A percentile compares a stretch with the other conserved stretches of the same genome.
Evolutionary conservation across 2,888 invertebrate genomes (phyloP).

Genomic region (Cenopis cana): DNA sequence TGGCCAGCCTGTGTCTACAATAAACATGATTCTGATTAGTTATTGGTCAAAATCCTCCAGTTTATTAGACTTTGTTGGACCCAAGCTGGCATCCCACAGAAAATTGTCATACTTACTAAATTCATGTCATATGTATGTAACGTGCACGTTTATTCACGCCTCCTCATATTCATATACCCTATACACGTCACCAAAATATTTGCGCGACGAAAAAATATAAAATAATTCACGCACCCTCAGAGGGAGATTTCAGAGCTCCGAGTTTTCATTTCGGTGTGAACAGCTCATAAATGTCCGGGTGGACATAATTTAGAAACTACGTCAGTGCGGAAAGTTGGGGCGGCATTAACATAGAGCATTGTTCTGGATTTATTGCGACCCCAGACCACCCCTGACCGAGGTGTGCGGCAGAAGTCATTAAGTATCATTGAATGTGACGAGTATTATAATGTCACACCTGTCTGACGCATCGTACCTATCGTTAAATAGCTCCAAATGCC

Average conservation of each 20-base stretch:
- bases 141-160: too few relatives aligned
- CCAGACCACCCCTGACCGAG: conserved; percentile 53
- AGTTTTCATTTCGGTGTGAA: conserved; percentile 25
- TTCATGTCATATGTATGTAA: too few relatives aligned
- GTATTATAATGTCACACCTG: conserved; percentile 6
- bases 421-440: conserved; percentile 1
- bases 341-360: conserved; percentile 56
- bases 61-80: too few relatives aligned
- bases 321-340: conserved; percentile 46
- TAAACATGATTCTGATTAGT: too few relatives aligned
- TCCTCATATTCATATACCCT: background rate
- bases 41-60: too few relatives aligned
- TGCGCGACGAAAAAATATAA: background rate
- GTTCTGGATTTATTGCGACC: conserved; percentile 55
- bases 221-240: background rate
- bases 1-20: too few relatives aligned
- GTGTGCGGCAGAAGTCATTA: conserved; percentile 39
- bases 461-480: background rate
- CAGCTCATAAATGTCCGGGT: conserved; percentile 30
- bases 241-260: conserved; percentile 8
- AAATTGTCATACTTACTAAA: too few relatives aligned
- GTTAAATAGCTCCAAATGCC: background rate
- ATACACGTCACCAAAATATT: background rate
- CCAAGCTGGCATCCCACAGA: too few relatives aligned
- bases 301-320: conserved; percentile 43